These are phyloP conservation scores for Xestobium rufovillosum DNA, from an alignment of 2,888 invertebrate species.

Conservation along the genomic window DNA sequence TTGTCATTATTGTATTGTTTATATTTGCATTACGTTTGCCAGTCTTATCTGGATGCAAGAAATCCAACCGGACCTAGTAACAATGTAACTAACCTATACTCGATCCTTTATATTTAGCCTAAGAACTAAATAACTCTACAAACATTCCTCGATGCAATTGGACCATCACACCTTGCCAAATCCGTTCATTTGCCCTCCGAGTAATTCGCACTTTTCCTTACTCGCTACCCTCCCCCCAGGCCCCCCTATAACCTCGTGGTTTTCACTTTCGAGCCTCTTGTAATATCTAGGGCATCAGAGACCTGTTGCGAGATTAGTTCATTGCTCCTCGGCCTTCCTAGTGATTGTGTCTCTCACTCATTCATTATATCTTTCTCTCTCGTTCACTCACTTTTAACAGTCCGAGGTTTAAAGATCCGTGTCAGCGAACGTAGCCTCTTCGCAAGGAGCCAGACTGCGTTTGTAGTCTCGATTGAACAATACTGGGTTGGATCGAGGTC, in stretches of 20 bases:
- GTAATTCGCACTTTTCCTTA: not conserved
- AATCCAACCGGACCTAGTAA: too few relatives aligned
- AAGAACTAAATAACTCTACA: too few relatives aligned
- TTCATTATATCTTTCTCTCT: slow-evolving; percentile 25
- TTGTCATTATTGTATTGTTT: too few relatives aligned
- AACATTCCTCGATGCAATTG: too few relatives aligned
- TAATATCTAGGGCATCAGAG: slow-evolving; percentile 40
- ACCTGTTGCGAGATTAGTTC: slow-evolving; percentile 50
- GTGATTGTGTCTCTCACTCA: slow-evolving; percentile 31
- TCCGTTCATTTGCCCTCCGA: too few relatives aligned
- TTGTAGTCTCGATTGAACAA: slow-evolving; percentile 29
- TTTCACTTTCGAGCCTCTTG: slow-evolving; percentile 32
- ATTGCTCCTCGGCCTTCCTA: slow-evolving; percentile 55
- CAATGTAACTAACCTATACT: too few relatives aligned
- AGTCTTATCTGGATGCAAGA: too few relatives aligned
- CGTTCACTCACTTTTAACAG: slow-evolving; percentile 36
- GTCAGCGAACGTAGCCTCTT: slow-evolving; percentile 35
- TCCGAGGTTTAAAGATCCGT: slow-evolving; percentile 36
- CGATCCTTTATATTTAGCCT: too few relatives aligned
- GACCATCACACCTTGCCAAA: too few relatives aligned
- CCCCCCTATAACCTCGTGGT: slow-evolving; percentile 22
- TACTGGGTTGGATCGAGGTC: slow-evolving; percentile 38
- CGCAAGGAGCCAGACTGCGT: slow-evolving; percentile 17
- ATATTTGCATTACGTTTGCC: too few relatives aligned
- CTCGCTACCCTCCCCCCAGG: slow-evolving; percentile 20